These are phyloP conservation scores for Kryptolebias ocellatus DNA, from an alignment of 2,797 vertebrate genomes.

Conservation along the genomic window DNA sequence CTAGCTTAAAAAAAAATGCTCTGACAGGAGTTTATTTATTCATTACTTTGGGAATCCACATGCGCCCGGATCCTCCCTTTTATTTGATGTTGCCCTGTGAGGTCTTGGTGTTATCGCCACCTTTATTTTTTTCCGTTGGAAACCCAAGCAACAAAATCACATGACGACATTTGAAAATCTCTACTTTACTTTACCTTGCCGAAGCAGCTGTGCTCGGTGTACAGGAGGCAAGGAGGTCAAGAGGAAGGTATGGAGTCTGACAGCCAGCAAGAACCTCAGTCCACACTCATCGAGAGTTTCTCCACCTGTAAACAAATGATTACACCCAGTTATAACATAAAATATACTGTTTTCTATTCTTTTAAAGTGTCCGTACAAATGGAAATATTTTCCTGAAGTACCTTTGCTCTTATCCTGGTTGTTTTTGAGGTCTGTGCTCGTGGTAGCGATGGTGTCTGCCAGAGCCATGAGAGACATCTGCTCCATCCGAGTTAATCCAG, in stretches of 20 bases:
- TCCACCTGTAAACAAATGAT: constrained; percentile 82
- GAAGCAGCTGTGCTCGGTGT: constrained; percentile 89
- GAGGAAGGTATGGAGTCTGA: constrained; percentile 95
- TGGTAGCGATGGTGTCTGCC: constrained; percentile 95
- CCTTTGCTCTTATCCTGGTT: constrained; percentile 89
- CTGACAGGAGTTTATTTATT: no score
- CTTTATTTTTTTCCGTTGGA: no score
- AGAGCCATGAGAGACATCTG: constrained; percentile 98
- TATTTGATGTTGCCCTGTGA: no score
- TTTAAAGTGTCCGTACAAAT: no score
- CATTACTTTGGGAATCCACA: no score
- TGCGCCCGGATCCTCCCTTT: no score
- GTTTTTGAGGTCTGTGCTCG: constrained; percentile 93
- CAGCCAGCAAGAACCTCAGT: constrained; percentile 93
- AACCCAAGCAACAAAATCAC: no score
- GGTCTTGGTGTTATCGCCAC: no score
- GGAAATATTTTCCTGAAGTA: constrained; percentile 21
- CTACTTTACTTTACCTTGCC: constrained; percentile 86
- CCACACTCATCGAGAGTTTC: constrained; percentile 98
- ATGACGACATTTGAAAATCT: not conserved
- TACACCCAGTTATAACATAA: constrained; percentile 14
- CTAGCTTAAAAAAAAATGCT: no score
- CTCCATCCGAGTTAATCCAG: constrained; percentile 94
- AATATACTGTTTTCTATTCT: no score
- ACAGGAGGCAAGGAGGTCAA: constrained; percentile 92